Evolutionary conservation across 2,113 vertebrate genomes (phyloP).

Genomic region (Hippocampus zosterae): DNA sequence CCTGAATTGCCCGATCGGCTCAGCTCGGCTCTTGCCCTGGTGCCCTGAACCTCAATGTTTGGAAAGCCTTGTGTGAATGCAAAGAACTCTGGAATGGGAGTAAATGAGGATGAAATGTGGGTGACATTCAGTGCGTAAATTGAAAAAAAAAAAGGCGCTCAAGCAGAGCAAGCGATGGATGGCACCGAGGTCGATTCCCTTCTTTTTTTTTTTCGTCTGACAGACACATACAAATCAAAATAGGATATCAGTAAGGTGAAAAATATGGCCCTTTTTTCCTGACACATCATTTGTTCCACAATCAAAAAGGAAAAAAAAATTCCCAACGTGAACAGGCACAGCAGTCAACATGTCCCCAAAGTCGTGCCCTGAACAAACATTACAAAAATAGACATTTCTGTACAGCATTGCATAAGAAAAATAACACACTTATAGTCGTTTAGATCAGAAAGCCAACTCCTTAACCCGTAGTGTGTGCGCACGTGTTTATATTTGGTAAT

Average conservation of each 20-base stretch:
- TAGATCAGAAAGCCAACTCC: slow-evolving; percentile 15
- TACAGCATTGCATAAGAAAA: slow-evolving; percentile 78
- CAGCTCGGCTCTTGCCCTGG: slow-evolving; percentile 35
- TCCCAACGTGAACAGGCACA: slow-evolving; percentile 48
- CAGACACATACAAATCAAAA: slow-evolving; percentile 30
- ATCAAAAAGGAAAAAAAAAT: slow-evolving; percentile 6
- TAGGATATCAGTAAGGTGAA: slow-evolving; percentile 61
- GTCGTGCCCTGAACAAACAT: slow-evolving; percentile 70
- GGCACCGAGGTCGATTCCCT: slow-evolving; percentile 12
- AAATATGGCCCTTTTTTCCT: slow-evolving; percentile 70
- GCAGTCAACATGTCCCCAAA: slow-evolving; percentile 58
- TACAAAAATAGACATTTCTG: slow-evolving; percentile 79
- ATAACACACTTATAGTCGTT: slow-evolving; percentile 44
- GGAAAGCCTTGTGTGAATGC: slow-evolving; percentile 3
- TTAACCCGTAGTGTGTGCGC: slow-evolving; percentile 41
- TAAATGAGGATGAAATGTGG: neutral
- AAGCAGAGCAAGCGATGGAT: neutral
- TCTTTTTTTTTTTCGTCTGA: slow-evolving; percentile 2
- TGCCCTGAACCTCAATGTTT: slow-evolving; percentile 3
- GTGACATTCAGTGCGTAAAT: neutral
- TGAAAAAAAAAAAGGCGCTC: neutral
- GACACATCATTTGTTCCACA: slow-evolving; percentile 38
- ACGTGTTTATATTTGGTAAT: slow-evolving; percentile 33
- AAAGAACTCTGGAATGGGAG: neutral
- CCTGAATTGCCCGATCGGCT: neutral